Conservation (phyloP, 2,888 invertebrate species). For the Schrankia costaestrigalis region DNA sequence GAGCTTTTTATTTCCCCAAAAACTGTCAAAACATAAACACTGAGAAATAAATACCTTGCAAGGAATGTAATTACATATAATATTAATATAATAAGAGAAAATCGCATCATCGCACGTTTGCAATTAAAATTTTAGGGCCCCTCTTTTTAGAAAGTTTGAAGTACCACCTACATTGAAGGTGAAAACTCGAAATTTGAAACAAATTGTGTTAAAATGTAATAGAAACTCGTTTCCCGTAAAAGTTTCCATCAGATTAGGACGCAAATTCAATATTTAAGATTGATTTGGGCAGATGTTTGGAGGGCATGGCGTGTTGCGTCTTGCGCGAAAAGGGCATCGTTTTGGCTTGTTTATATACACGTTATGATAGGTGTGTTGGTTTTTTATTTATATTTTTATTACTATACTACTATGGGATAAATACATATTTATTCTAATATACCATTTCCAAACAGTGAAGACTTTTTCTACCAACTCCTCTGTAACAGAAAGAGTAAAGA, state of each 20-base stretch:
- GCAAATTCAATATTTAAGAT: conserved; percentile 81
- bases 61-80: neutral
- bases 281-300: conserved; percentile 76
- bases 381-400: neutral
- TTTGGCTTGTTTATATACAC: neutral
- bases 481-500: no score
- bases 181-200: conserved; percentile 74
- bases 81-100: conserved; percentile 25
- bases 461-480: no score
- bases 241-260: conserved; percentile 75
- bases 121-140: conserved; percentile 62
- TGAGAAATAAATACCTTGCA: neutral
- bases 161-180: conserved; percentile 59
- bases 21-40: no score
- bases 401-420: no score
- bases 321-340: conserved; percentile 50
- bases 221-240: conserved; percentile 77
- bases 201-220: conserved; percentile 79
- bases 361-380: neutral
- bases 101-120: conserved; percentile 47
- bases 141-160: conserved; percentile 54
- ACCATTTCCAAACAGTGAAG: no score
- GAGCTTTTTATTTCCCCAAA: no score
- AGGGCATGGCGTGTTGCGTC: conserved; percentile 52
- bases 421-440: no score